A percentile compares a stretch with the other conserved stretches of the same genome.
These are phyloP conservation scores for Bos taurus DNA, from an alignment of 2,113 vertebrate genomes.

Conservation along the genomic window DNA sequence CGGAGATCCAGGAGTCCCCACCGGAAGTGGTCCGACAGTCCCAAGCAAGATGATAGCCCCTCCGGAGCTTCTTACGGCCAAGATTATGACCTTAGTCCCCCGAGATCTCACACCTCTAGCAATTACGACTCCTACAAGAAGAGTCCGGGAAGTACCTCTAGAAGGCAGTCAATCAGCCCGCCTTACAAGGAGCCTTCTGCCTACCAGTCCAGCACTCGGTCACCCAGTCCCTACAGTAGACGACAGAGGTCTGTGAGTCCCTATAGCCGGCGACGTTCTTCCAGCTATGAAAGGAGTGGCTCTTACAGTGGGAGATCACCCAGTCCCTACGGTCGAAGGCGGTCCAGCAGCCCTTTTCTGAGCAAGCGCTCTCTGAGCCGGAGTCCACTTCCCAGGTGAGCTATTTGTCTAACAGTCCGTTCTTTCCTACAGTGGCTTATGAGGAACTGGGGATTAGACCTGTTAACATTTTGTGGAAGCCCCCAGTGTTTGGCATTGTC, in stretches of 20 bases:
- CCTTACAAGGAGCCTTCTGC: slow-evolving; percentile 90
- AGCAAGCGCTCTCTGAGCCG: slow-evolving; percentile 93
- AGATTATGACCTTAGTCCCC: slow-evolving; percentile 89
- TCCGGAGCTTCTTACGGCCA: slow-evolving; percentile 85
- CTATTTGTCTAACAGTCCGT: neutral
- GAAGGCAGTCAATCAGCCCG: slow-evolving; percentile 86
- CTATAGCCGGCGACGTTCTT: slow-evolving; percentile 88
- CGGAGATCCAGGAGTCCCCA: slow-evolving; percentile 87
- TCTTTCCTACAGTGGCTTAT: neutral
- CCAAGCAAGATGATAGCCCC: slow-evolving; percentile 88
- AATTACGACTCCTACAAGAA: slow-evolving; percentile 85
- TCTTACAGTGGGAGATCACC: slow-evolving; percentile 86
- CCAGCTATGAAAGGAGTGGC: slow-evolving; percentile 94
- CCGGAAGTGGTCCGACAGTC: slow-evolving; percentile 86
- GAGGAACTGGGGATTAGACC: neutral
- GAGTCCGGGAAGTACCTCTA: slow-evolving; percentile 78
- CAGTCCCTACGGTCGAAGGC: slow-evolving; percentile 87
- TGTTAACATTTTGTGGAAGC: neutral
- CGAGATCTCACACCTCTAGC: slow-evolving; percentile 82
- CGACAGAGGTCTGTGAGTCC: slow-evolving; percentile 93
- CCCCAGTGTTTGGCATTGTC: neutral
- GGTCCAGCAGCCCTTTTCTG: slow-evolving; percentile 92
- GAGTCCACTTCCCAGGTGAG: slow-evolving; percentile 93
- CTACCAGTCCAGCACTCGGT: slow-evolving; percentile 82
- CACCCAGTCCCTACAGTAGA: slow-evolving; percentile 85